These are phyloP conservation scores for Lordiphosa stackelbergi DNA, from an alignment of 1,140 invertebrate genomes.

Conservation along the genomic window DNA sequence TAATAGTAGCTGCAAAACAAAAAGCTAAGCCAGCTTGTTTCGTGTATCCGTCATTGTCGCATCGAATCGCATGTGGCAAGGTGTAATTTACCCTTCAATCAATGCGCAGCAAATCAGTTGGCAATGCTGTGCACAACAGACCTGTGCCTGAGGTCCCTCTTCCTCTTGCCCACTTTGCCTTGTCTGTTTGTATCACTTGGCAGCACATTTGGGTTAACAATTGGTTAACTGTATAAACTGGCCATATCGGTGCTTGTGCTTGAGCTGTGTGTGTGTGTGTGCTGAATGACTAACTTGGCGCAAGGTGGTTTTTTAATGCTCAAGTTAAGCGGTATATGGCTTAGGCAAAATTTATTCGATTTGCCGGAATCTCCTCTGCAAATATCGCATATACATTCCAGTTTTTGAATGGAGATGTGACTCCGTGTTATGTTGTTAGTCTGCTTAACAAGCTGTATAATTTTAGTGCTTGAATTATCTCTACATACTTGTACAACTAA, in stretches of 20 bases:
- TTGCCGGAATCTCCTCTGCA: no score
- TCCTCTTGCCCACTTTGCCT: neutral
- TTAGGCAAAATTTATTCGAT: no score
- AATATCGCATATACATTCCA: no score
- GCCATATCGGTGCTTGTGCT: conserved; percentile 44
- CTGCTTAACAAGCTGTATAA: conserved; percentile 43
- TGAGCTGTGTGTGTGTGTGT: conserved; percentile 19
- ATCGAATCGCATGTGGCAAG: conserved; percentile 70
- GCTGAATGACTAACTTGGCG: conserved; percentile 68
- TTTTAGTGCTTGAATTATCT: conserved; percentile 40
- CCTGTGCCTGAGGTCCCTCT: conserved; percentile 24
- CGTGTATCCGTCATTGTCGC: conserved; percentile 21
- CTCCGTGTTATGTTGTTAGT: conserved; percentile 33
- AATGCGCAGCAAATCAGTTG: conserved; percentile 72
- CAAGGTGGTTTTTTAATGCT: conserved; percentile 65
- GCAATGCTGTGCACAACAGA: conserved; percentile 41
- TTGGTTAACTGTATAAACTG: conserved; percentile 64
- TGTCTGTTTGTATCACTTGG: conserved; percentile 52
- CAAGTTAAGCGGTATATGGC: conserved; percentile 14
- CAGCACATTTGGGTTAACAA: conserved; percentile 74
- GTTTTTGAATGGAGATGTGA: conserved; percentile 26
- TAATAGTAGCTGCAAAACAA: conserved; percentile 25
- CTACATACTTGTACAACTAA: conserved; percentile 11
- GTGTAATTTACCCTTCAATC: conserved; percentile 74
- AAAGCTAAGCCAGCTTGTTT: conserved; percentile 6